Percentiles rank a stretch among this genome's conserved stretches.
Conservation (phyloP, 30 jellyfish, hydroid and myxozoan species). For the Cassiopea andromeda region DNA sequence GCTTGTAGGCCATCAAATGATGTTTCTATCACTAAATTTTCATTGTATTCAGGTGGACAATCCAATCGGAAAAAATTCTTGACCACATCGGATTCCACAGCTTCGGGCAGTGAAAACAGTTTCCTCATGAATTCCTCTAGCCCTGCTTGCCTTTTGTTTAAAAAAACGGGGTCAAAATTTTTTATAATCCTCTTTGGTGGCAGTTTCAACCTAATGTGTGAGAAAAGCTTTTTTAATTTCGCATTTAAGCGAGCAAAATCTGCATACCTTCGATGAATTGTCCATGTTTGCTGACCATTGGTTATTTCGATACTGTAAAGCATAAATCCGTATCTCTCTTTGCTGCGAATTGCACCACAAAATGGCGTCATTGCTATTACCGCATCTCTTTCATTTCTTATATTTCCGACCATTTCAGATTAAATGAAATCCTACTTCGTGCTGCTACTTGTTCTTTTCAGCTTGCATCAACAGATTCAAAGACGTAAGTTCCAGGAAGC, state of each 20-base stretch:
- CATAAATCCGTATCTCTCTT: constrained; percentile 73
- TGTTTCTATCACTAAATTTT: constrained; percentile 3
- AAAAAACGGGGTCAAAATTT: constrained; percentile 64
- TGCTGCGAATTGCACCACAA: constrained; percentile 41
- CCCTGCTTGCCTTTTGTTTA: constrained; percentile 76
- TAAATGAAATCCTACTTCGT: no score
- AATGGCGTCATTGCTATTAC: no score
- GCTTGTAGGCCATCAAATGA: neutral
- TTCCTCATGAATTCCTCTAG: constrained; percentile 72
- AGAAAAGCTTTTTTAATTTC: constrained; percentile 65
- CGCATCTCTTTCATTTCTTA: no score
- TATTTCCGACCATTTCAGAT: no score
- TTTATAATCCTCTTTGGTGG: constrained; percentile 91
- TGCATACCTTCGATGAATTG: constrained; percentile 81
- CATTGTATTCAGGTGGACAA: constrained; percentile 88
- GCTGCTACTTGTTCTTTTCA: no score
- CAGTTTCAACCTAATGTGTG: constrained; percentile 65
- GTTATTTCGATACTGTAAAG: constrained; percentile 81
- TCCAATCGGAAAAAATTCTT: constrained; percentile 83
- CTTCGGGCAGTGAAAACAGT: constrained; percentile 62
- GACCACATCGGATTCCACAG: constrained; percentile 54
- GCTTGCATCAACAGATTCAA: no score
- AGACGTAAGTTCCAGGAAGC: no score
- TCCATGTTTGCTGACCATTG: constrained; percentile 81
- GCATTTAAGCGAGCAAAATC: constrained; percentile 85